Conservation (phyloP, 2,888 invertebrate genomes). For the Tenthredo notha region DNA sequence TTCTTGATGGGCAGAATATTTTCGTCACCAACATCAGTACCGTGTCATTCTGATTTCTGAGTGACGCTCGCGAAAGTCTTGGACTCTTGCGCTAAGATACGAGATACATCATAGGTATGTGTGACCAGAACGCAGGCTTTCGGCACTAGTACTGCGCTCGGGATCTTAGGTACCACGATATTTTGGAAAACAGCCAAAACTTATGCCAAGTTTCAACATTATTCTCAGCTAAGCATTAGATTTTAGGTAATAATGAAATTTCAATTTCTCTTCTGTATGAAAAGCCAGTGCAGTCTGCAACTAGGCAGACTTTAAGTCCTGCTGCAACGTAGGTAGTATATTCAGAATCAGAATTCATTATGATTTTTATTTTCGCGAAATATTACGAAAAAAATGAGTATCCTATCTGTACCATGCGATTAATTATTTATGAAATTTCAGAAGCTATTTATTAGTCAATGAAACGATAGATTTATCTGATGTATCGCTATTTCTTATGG, state of each 20-base stretch:
- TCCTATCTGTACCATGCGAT: neutral
- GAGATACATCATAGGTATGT: neutral
- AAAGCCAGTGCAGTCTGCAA: neutral
- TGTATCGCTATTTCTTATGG: neutral
- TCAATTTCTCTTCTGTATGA: neutral
- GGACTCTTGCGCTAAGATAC: neutral
- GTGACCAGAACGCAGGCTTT: slow-evolving; percentile 23
- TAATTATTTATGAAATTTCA: neutral
- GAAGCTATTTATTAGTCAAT: neutral
- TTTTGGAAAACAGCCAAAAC: slow-evolving; percentile 73
- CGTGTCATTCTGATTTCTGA: slow-evolving; percentile 50
- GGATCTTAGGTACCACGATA: neutral
- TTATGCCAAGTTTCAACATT: slow-evolving; percentile 77
- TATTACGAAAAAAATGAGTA: neutral
- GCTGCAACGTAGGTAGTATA: neutral
- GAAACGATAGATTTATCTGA: neutral
- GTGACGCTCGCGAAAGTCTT: slow-evolving; percentile 26
- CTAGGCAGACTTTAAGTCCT: neutral
- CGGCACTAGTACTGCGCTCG: neutral
- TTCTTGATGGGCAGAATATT: slow-evolving; percentile 43
- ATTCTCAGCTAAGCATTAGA: slow-evolving; percentile 6
- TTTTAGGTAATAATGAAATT: slow-evolving; percentile 9
- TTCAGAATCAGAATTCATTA: neutral
- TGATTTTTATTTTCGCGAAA: neutral
- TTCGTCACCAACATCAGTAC: slow-evolving; percentile 49